These are phyloP conservation scores for Spilarctia lutea DNA, from an alignment of 2,888 invertebrate species.

Conservation along the genomic window DNA sequence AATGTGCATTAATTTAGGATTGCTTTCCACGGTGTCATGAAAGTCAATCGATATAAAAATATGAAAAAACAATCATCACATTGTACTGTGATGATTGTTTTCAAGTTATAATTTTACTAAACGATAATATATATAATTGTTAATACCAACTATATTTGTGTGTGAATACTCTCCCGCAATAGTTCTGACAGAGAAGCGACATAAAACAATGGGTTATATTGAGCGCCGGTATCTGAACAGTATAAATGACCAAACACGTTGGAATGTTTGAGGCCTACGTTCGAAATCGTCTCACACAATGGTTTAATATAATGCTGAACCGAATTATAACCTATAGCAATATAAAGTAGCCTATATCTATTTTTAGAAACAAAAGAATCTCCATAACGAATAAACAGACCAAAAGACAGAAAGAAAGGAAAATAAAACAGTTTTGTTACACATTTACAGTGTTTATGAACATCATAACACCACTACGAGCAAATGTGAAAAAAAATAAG, in stretches of 20 bases:
- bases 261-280: slow-evolving; percentile 43
- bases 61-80: no score
- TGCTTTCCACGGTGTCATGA: not conserved
- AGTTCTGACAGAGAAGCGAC: not conserved
- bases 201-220: slow-evolving; percentile 23
- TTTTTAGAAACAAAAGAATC: no score
- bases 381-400: no score
- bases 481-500: slow-evolving; percentile 2
- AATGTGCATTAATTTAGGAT: not conserved
- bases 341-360: no score
- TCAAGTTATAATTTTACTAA: not conserved
- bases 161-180: slow-evolving; percentile 10
- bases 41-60: not conserved
- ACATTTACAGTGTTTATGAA: no score
- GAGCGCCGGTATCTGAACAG: slow-evolving; percentile 30
- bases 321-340: not conserved
- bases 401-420: no score
- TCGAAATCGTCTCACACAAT: slow-evolving; percentile 28
- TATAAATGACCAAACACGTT: no score
- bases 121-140: not conserved
- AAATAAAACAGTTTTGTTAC: no score
- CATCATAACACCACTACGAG: not conserved
- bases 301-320: not conserved
- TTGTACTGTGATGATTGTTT: no score
- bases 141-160: not conserved